Evolutionary conservation across 2,797 vertebrate genomes (phyloP).

Genomic region (Lagocephalus sceleratus): DNA sequence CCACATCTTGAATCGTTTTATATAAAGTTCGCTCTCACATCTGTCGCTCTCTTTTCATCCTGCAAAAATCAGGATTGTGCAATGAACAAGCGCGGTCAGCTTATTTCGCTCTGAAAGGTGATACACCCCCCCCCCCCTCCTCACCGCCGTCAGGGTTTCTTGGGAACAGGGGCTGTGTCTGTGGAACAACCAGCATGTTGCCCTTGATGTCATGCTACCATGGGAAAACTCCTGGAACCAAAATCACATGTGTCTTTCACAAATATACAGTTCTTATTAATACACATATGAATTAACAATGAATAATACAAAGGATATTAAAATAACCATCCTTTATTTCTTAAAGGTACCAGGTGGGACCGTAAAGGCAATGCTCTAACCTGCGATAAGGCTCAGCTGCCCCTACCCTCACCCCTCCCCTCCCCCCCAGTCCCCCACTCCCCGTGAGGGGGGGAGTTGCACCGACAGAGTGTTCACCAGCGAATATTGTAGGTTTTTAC

Average conservation of each 20-base stretch:
- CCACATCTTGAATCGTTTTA: conserved; percentile 24
- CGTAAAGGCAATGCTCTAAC: conserved; percentile 46
- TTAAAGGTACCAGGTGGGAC: conserved; percentile 14
- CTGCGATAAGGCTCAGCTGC: conserved; percentile 54
- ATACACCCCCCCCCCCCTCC: conserved; percentile 53
- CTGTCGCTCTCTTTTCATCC: conserved; percentile 6
- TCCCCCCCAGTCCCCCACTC: conserved; percentile 20
- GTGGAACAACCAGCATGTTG: conserved; percentile 63
- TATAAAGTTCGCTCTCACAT: background rate
- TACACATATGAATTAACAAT: conserved; percentile 1
- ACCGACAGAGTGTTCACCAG: conserved; percentile 55
- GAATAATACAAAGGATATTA: too few relatives aligned
- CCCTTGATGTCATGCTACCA: conserved; percentile 43
- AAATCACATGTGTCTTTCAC: conserved; percentile 16
- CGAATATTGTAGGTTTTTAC: conserved; percentile 62
- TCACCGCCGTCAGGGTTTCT: conserved; percentile 55
- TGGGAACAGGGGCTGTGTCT: conserved; percentile 60
- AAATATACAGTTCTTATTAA: background rate
- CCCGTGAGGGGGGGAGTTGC: conserved; percentile 49
- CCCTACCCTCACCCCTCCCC: conserved; percentile 32
- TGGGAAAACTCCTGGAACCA: conserved; percentile 46
- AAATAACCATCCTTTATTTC: background rate
- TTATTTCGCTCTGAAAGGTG: conserved; percentile 65
- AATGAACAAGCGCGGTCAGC: conserved; percentile 36
- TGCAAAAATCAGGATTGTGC: conserved; percentile 39